Evolutionary conservation across 1,140 invertebrate species (phyloP).

Genomic region (Pemphigus obesinymphae): DNA sequence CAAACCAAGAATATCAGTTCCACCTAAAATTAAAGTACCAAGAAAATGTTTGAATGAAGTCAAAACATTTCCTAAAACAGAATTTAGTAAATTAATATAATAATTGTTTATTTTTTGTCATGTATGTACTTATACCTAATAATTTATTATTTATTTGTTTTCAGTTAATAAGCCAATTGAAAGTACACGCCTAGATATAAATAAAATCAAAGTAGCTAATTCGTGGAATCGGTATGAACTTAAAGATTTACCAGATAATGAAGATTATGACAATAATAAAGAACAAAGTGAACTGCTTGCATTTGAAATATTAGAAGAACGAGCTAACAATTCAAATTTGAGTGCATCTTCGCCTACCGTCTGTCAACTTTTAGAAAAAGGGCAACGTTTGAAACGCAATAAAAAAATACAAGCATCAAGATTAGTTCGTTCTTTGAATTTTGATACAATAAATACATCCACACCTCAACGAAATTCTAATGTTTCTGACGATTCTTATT

Average conservation of each 20-base stretch:
- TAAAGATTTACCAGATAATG: background rate
- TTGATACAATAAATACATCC: slow-evolving; percentile 14
- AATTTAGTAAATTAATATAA: background rate
- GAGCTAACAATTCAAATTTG: slow-evolving; percentile 65
- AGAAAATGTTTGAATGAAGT: slow-evolving; percentile 20
- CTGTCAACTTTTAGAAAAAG: slow-evolving; percentile 54
- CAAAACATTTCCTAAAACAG: background rate
- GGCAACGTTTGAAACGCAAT: slow-evolving; percentile 52
- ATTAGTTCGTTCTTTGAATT: slow-evolving; percentile 11
- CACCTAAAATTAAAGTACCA: slow-evolving; percentile 18
- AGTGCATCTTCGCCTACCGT: slow-evolving; percentile 65
- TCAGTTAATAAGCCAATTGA: background rate
- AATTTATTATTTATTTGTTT: background rate
- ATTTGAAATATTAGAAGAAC: slow-evolving; percentile 68
- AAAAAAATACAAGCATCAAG: slow-evolving; percentile 46
- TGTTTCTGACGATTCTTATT: slow-evolving; percentile 4
- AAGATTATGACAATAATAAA: slow-evolving; percentile 44
- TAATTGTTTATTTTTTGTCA: background rate
- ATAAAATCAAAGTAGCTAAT: background rate
- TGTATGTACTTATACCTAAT: too few species aligned
- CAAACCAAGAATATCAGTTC: background rate
- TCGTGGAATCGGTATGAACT: slow-evolving; percentile 36
- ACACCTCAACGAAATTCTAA: slow-evolving; percentile 3
- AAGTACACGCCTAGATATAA: slow-evolving; percentile 15
- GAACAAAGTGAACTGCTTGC: slow-evolving; percentile 61